Base-by-base conservation (phyloP, 2,797 vertebrate genomes). In the Anguilla anguilla region DNA sequence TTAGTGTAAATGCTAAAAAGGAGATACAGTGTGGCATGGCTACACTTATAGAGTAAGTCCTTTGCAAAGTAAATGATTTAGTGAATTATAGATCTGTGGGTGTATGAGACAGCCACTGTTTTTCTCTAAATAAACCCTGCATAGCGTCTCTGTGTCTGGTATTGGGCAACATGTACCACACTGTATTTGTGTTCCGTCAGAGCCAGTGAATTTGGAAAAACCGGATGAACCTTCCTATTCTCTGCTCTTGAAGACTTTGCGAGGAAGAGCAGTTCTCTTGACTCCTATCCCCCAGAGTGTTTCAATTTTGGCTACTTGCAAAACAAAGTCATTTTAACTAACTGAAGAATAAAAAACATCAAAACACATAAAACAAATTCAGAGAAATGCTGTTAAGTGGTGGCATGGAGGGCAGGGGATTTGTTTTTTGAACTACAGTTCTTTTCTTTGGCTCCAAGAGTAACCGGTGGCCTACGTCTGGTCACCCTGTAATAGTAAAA, bases 51-150 rank as follows among this genome's bases (percentile, higher is more conserved):
- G 19, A 25, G 79, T 15, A 51, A 9, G 22, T 77, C 72, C 72
- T 77, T 51, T 49, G 79, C 46, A 19, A 43, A 39, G 39, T 72
- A 77, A 77, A 77, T 10, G 0, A 82, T n/a, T 82, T n/a, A 51
- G 22, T 82, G 25, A 82, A n/a, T 46, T 51, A 82, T 82, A 82
- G 22, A 82, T 82, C 19, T 51, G 79, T 82, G 79, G 25, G 79
- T 51, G 79, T 6, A 51, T 22, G 79, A 82, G 43, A 82, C 43
- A 51, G 46, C 43, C 79, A 51, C 46, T 49, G 19, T 49, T 22
- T 82, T 49, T 19, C 79, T 82, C 79, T 49, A 51, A 82, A 82
- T 49, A 82, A 82, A 82, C 46, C 43, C 79, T 25, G 43, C 43
- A n/a, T n/a, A 51, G 79, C 43, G 79, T 82, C 79, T 11, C 43